Conservation (phyloP, 2,113 vertebrate species). For the Bostrychus sinensis region DNA sequence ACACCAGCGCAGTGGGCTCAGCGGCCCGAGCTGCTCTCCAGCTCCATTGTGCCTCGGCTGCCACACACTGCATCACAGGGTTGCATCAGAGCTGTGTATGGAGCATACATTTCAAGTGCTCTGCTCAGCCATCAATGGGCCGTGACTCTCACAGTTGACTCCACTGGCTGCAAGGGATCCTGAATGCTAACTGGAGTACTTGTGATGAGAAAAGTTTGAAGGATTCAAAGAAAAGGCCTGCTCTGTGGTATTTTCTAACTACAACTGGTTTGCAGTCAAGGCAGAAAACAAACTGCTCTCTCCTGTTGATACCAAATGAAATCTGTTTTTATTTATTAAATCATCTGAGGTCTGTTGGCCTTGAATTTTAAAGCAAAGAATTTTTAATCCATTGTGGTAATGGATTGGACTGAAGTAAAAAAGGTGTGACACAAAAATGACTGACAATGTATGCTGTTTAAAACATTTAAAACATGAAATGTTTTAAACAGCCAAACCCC, state of each 20-base stretch:
- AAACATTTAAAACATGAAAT: too few relatives aligned
- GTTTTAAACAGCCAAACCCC: too few relatives aligned
- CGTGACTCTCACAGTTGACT: slow-evolving; percentile 49
- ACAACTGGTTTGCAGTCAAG: neutral
- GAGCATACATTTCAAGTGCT: slow-evolving; percentile 56
- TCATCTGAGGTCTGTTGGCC: too few relatives aligned
- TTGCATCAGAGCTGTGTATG: slow-evolving; percentile 55
- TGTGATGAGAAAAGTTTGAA: slow-evolving; percentile 27
- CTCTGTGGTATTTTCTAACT: slow-evolving; percentile 2
- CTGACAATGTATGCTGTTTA: too few relatives aligned
- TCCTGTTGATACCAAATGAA: too few relatives aligned
- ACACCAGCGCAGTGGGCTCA: neutral
- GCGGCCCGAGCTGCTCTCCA: slow-evolving; percentile 5
- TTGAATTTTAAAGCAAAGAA: too few relatives aligned
- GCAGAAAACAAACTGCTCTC: neutral
- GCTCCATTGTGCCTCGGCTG: slow-evolving; percentile 6
- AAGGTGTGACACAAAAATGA: too few relatives aligned
- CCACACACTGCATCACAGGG: slow-evolving; percentile 25
- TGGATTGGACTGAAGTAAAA: too few relatives aligned
- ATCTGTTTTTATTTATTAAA: too few relatives aligned
- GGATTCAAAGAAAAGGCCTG: slow-evolving; percentile 5
- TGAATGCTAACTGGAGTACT: slow-evolving; percentile 36
- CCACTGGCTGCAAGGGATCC: slow-evolving; percentile 15
- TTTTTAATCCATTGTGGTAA: too few relatives aligned
- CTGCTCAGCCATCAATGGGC: slow-evolving; percentile 43